These are phyloP conservation scores for Cyaniris semiargus DNA, from an alignment of 2,888 invertebrate genomes.

Conservation along the genomic window DNA sequence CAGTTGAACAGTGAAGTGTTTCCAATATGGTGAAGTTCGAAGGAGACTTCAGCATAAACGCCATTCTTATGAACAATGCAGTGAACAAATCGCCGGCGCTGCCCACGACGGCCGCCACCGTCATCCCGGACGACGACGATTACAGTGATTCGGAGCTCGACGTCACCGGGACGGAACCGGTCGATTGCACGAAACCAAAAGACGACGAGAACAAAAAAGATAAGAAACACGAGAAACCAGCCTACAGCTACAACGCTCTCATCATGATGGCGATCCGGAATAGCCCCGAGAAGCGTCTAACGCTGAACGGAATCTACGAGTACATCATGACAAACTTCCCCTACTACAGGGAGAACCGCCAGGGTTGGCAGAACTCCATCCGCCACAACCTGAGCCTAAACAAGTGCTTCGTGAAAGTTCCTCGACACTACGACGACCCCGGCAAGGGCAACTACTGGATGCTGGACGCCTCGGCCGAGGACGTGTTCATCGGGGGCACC, in stretches of 20 bases:
- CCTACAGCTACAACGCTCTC: conserved; percentile 98
- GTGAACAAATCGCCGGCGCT: conserved; percentile 68
- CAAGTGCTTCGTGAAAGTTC: conserved; percentile 99
- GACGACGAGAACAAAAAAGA: conserved; percentile 63
- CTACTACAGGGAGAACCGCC: conserved; percentile 98
- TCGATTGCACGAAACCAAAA: conserved; percentile 83
- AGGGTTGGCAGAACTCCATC: conserved; percentile 99
- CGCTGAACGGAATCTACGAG: conserved; percentile 98
- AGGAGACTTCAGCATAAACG: conserved; percentile 90
- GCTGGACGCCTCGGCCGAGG: conserved; percentile 98
- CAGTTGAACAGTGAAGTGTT: conserved; percentile 55
- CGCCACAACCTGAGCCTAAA: conserved; percentile 98
- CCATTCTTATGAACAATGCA: conserved; percentile 84
- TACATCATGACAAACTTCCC: conserved; percentile 99
- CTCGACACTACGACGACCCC: conserved; percentile 98
- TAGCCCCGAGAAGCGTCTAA: conserved; percentile 95
- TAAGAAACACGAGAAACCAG: conserved; percentile 94
- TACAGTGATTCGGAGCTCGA: conserved; percentile 86
- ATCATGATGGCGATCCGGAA: conserved; percentile 99
- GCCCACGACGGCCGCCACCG: conserved; percentile 67
- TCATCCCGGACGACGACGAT: conserved; percentile 64
- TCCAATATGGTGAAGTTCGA: conserved; percentile 76
- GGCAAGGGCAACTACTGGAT: conserved; percentile 99
- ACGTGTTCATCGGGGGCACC: conserved; percentile 98
- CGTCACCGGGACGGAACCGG: conserved; percentile 88